These are phyloP conservation scores for Sinocyclocheilus rhinocerous DNA, from an alignment of 2,113 vertebrate genomes.

Conservation along the genomic window DNA sequence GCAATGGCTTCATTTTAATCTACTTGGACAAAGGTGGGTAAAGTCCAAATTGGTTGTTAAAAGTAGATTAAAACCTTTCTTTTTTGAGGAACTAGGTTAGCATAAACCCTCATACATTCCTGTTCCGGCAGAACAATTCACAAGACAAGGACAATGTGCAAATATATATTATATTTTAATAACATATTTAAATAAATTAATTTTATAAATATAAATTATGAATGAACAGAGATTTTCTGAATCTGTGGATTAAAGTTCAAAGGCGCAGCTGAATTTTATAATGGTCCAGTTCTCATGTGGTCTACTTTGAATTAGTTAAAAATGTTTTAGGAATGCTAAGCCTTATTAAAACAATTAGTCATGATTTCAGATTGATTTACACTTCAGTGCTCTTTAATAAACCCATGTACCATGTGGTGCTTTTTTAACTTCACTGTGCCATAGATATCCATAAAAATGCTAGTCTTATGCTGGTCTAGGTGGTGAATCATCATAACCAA, in stretches of 20 bases:
- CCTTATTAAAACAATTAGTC: constrained; percentile 40
- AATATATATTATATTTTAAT: no score
- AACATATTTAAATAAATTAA: no score
- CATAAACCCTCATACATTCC: neutral
- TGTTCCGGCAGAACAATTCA: neutral
- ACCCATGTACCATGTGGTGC: constrained; percentile 23
- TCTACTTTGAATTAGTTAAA: constrained; percentile 10
- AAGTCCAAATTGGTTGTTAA: constrained; percentile 28
- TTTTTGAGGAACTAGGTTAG: constrained; percentile 16
- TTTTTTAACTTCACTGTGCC: neutral
- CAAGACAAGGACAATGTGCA: neutral
- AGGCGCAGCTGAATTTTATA: neutral
- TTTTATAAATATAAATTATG: no score
- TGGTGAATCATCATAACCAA: neutral
- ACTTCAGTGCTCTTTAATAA: constrained; percentile 33
- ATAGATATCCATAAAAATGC: neutral
- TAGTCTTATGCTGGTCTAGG: neutral
- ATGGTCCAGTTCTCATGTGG: constrained; percentile 18
- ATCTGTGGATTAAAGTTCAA: constrained; percentile 1
- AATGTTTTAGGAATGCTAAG: constrained; percentile 22
- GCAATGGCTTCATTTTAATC: constrained; percentile 28
- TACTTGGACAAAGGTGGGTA: constrained; percentile 23
- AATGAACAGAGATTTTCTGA: constrained; percentile 8
- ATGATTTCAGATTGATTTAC: constrained; percentile 39
- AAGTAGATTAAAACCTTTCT: constrained; percentile 35